A percentile compares a stretch with the other conserved stretches of the same genome.
Conservation (phyloP, 1,140 invertebrate species). For the Lepidurus couesii region DNA sequence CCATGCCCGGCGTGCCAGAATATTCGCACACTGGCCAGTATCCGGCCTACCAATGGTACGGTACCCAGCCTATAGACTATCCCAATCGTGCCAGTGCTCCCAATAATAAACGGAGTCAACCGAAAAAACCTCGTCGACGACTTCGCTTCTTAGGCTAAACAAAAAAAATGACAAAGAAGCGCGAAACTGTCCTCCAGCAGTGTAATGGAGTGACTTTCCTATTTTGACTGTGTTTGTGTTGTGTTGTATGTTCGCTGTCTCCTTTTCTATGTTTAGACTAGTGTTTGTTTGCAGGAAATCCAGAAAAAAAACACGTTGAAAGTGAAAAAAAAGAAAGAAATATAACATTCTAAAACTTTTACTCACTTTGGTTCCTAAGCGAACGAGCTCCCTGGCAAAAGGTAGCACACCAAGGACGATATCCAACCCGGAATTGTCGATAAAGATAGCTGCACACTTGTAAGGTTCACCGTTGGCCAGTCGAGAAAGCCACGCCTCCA, state of each 20-base stretch:
- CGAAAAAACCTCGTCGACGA: neutral
- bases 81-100: neutral
- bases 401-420: conserved; percentile 87
- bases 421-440: conserved; percentile 94
- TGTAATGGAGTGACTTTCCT: neutral
- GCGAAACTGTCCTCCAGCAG: neutral
- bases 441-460: conserved; percentile 84
- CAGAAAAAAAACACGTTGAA: neutral
- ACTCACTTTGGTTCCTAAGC: conserved; percentile 71
- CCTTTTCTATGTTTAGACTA: neutral
- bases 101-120: neutral
- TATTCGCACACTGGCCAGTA: neutral
- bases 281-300: no score
- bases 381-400: conserved; percentile 76
- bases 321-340: neutral
- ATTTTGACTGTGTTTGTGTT: neutral
- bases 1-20: neutral
- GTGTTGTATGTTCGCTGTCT: neutral
- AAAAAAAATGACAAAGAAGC: neutral
- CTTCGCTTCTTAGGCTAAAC: neutral
- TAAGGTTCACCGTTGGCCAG: conserved; percentile 58
- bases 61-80: neutral
- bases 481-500: conserved; percentile 74
- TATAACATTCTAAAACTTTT: no score
- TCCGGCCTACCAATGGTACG: neutral